Evolutionary conservation across 2,888 invertebrate genomes (phyloP).

Genomic region (Lepidocyrtoides sp.): DNA sequence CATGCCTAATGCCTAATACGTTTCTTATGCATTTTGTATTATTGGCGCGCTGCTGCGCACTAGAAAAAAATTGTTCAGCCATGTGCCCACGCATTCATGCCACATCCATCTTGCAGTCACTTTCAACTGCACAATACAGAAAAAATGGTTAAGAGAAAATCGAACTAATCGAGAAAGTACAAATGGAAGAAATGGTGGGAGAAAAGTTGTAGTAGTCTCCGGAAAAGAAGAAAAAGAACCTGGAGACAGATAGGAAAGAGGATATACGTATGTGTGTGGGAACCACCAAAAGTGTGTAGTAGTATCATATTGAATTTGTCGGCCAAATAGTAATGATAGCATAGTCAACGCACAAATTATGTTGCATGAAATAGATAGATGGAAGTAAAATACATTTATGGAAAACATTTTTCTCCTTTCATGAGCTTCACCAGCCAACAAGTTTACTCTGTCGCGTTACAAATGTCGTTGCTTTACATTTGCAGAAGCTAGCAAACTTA

Average conservation of each 20-base stretch:
- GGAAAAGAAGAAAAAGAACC: background rate
- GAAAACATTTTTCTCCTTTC: slow-evolving; percentile 19
- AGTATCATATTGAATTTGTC: slow-evolving; percentile 46
- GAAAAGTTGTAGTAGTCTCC: background rate
- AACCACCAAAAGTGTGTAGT: no score
- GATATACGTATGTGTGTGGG: background rate
- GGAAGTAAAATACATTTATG: no score
- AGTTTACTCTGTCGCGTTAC: slow-evolving; percentile 16
- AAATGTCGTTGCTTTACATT: slow-evolving; percentile 28
- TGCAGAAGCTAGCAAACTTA: no score
- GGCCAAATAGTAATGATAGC: background rate
- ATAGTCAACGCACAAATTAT: background rate
- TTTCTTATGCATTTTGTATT: background rate
- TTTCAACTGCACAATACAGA: no score
- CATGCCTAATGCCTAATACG: background rate
- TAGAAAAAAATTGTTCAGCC: slow-evolving; percentile 5
- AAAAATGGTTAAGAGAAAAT: background rate
- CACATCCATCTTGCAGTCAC: no score
- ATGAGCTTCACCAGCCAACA: slow-evolving; percentile 8
- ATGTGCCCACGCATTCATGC: background rate
- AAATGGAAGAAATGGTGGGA: slow-evolving; percentile 1
- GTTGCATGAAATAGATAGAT: background rate
- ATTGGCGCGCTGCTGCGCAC: no score
- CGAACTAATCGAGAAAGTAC: background rate
- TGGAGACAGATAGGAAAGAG: background rate